Evolutionary conservation across 2,797 vertebrate genomes (phyloP).

Genomic region (Paramormyrops hopkinsi): DNA sequence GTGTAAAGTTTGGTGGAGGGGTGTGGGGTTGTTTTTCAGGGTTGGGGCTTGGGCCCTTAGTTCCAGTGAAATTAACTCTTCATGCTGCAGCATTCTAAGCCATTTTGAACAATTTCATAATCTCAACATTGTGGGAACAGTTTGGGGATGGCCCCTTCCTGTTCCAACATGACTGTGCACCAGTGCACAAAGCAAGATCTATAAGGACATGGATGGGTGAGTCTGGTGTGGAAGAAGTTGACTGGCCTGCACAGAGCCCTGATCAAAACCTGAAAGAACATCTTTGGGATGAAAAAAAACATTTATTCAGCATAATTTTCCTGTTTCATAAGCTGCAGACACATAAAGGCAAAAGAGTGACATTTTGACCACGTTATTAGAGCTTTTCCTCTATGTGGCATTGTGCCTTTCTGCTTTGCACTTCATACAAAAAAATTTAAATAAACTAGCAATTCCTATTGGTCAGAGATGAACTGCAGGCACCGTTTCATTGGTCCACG

Average conservation of each 20-base stretch:
- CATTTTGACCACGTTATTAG: neutral
- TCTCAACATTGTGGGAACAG: too few relatives aligned
- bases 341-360: neutral
- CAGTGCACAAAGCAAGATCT: too few relatives aligned
- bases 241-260: too few relatives aligned
- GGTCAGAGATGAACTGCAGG: neutral
- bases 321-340: neutral
- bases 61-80: neutral
- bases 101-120: neutral
- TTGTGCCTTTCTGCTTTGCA: neutral
- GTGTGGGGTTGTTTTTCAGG: neutral
- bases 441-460: neutral
- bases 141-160: too few relatives aligned
- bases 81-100: neutral
- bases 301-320: neutral
- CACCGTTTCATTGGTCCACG: neutral
- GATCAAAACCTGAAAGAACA: too few relatives aligned
- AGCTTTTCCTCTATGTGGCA: neutral
- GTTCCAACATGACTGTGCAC: too few relatives aligned
- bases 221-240: too few relatives aligned
- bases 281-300: neutral
- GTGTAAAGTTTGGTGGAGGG: neutral
- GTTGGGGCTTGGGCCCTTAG: neutral
- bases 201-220: too few relatives aligned
- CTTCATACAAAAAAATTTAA: neutral